These are phyloP conservation scores for Chesias legatella DNA, from an alignment of 2,888 invertebrate genomes.

Conservation along the genomic window DNA sequence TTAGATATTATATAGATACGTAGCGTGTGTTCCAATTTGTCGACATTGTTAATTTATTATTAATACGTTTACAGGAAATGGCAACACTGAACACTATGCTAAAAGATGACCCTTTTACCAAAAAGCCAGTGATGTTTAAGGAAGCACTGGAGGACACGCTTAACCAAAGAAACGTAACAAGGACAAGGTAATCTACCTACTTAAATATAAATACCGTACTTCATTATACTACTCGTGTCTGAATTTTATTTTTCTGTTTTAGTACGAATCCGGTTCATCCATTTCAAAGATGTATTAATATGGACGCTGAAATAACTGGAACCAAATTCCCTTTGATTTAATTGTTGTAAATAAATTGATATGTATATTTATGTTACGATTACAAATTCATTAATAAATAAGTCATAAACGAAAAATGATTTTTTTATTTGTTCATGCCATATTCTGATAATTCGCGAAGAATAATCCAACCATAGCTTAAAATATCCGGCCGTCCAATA, in stretches of 20 bases:
- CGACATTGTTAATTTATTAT: too few relatives aligned
- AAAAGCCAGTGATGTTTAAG: constrained; percentile 54
- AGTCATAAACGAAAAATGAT: too few relatives aligned
- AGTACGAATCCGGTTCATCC: constrained; percentile 70
- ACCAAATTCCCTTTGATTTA: constrained; percentile 43
- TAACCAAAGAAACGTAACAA: constrained; percentile 42
- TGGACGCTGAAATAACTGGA: constrained; percentile 39
- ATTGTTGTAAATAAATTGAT: not conserved
- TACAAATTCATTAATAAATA: too few relatives aligned
- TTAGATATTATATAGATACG: not conserved
- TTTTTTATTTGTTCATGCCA: too few relatives aligned
- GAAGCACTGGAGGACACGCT: constrained; percentile 54
- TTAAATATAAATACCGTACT: too few relatives aligned
- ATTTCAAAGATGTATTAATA: constrained; percentile 44
- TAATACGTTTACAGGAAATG: constrained; percentile 48
- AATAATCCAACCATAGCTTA: too few relatives aligned
- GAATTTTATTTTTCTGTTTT: constrained; percentile 30
- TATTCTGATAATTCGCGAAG: too few relatives aligned
- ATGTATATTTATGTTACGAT: too few relatives aligned
- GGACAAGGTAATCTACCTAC: constrained; percentile 41
- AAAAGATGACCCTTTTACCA: constrained; percentile 61
- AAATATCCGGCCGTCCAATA: too few relatives aligned
- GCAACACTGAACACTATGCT: constrained; percentile 44
- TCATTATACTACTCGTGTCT: not conserved
- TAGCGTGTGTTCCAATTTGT: not conserved